phyloP scores from a whole-genome alignment of 1,140 invertebrate genomes.

The Formica exsecta region DNA sequence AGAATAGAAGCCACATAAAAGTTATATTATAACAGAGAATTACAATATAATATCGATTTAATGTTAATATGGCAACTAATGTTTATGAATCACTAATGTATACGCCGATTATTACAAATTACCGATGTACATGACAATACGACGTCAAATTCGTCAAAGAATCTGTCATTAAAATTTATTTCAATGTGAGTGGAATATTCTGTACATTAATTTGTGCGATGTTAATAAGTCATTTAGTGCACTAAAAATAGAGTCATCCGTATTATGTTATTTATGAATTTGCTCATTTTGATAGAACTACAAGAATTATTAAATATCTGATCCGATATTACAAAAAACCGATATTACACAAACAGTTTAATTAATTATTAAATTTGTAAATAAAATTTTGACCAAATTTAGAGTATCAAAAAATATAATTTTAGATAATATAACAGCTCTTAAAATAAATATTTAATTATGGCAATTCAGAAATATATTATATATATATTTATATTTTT shows the following conservation, averaged over 20 bases:
- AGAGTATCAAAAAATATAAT: not conserved
- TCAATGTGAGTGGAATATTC: slow-evolving; percentile 26
- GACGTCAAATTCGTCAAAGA: slow-evolving; percentile 49
- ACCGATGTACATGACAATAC: not conserved
- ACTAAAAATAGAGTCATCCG: slow-evolving; percentile 17
- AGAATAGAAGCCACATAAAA: not conserved
- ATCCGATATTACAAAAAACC: no score
- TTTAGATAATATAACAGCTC: not conserved
- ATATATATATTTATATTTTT: not conserved
- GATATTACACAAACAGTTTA: not conserved
- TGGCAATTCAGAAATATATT: not conserved
- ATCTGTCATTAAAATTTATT: slow-evolving; percentile 37
- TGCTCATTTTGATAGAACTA: not conserved
- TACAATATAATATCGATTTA: slow-evolving; percentile 10
- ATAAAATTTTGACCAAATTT: not conserved
- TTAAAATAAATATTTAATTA: slow-evolving; percentile 19
- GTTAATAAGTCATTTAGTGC: slow-evolving; percentile 38
- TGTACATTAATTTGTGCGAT: slow-evolving; percentile 32
- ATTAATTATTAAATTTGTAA: slow-evolving; percentile 15
- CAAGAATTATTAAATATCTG: no score
- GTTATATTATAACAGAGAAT: not conserved
- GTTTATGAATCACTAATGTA: slow-evolving; percentile 34
- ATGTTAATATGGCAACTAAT: slow-evolving; percentile 14
- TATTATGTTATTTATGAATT: not conserved
- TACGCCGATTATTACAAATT: slow-evolving; percentile 27